Conservation (phyloP, 92 coral and sea anemone species). For the Virgularia gustaviana region DNA sequence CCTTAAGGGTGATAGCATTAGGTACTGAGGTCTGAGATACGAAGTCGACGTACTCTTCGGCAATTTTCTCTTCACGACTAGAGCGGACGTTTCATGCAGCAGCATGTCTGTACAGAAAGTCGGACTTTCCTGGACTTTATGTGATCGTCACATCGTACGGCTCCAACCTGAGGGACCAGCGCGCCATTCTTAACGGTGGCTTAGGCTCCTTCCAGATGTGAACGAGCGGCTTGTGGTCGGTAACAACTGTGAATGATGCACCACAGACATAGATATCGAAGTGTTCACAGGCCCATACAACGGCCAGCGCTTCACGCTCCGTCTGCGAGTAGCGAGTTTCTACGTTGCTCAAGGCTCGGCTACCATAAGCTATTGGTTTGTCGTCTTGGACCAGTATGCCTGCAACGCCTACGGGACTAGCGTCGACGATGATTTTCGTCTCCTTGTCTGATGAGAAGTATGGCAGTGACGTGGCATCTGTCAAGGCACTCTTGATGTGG, state of each 20-base stretch:
- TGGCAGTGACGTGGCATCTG: background rate
- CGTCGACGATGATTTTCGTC: conserved; percentile 31
- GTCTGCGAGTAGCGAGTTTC: conserved; percentile 36
- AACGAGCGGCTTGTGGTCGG: conserved; percentile 30
- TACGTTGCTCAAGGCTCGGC: conserved; percentile 21
- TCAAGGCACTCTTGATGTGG: conserved; percentile 1
- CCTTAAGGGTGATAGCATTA: conserved; percentile 6
- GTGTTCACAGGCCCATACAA: conserved; percentile 19
- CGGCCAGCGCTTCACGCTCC: conserved; percentile 13
- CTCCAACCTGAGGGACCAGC: conserved; percentile 44
- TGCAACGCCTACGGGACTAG: conserved; percentile 39
- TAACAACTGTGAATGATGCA: background rate
- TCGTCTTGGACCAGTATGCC: conserved; percentile 27
- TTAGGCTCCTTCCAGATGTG: conserved; percentile 21
- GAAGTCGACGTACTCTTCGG: conserved; percentile 26
- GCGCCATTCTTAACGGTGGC: conserved; percentile 26
- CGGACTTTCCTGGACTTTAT: conserved; percentile 30
- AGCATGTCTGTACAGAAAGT: conserved; percentile 26
- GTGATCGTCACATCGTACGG: conserved; percentile 7
- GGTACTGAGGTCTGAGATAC: conserved; percentile 21
- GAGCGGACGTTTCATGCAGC: conserved; percentile 2
- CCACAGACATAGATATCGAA: conserved; percentile 7
- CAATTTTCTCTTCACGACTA: background rate
- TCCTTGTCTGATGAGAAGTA: conserved; percentile 18
- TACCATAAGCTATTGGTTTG: conserved; percentile 10